Evolutionary conservation across 2,113 vertebrate genomes (phyloP).

Genomic region (Galemys pyrenaicus): DNA sequence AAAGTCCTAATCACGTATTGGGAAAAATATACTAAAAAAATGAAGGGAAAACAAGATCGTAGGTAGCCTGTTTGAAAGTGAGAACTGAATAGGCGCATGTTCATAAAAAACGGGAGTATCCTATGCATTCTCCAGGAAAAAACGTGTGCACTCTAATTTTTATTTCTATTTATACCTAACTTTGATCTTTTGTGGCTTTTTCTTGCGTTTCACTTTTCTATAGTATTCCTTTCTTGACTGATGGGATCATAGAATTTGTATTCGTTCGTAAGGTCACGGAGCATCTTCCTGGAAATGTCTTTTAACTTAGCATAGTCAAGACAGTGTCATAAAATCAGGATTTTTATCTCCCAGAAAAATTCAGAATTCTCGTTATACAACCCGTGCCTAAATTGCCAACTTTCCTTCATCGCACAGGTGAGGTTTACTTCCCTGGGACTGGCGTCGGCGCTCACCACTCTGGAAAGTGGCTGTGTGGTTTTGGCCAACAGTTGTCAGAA

Average conservation of each 20-base stretch:
- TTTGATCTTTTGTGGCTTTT: slow-evolving; percentile 18
- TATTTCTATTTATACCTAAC: not conserved
- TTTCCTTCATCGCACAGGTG: slow-evolving; percentile 85
- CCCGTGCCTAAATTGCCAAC: not conserved
- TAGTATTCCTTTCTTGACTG: not conserved
- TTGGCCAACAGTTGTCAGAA: slow-evolving; percentile 95
- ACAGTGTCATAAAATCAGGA: not conserved
- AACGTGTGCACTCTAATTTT: not conserved
- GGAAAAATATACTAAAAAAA: not conserved
- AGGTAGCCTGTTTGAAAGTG: not conserved
- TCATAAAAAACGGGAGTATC: not conserved
- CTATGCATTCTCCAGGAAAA: slow-evolving; percentile 8
- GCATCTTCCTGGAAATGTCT: not conserved
- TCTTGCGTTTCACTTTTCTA: not conserved
- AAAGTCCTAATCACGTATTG: slow-evolving; percentile 24
- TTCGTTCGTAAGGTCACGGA: not conserved
- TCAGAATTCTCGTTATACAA: not conserved
- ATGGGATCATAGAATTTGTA: not conserved
- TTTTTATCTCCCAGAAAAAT: not conserved
- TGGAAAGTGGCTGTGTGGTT: slow-evolving; percentile 91
- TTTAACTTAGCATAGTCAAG: not conserved
- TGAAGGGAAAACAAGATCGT: slow-evolving; percentile 6
- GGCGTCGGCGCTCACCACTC: slow-evolving; percentile 92
- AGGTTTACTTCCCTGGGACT: slow-evolving; percentile 95
- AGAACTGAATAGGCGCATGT: not conserved